Percentiles rank a stretch among this genome's conserved stretches.
Conservation (phyloP, 2,797 vertebrate genomes). For the Fundulus diaphanus region DNA sequence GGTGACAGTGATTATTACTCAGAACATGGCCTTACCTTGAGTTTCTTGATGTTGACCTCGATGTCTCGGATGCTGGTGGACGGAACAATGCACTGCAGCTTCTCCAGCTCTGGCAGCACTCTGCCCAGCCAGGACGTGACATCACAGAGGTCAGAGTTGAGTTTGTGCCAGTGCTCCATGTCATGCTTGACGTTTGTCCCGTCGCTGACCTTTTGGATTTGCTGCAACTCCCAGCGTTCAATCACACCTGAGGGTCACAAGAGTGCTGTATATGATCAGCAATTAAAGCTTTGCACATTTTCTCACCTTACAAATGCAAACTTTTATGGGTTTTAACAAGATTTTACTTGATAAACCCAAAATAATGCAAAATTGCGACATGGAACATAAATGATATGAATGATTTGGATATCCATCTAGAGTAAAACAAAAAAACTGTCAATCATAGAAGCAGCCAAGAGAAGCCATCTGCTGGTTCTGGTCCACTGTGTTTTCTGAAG, state of each 20-base stretch:
- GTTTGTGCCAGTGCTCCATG: constrained; percentile 84
- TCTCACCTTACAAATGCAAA: neutral
- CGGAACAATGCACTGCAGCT: constrained; percentile 70
- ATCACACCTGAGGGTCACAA: constrained; percentile 81
- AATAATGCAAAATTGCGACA: neutral
- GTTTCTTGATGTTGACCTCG: constrained; percentile 79
- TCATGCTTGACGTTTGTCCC: constrained; percentile 76
- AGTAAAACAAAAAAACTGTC: too few relatives aligned
- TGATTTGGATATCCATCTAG: neutral
- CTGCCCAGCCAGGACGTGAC: constrained; percentile 87
- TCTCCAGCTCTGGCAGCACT: constrained; percentile 84
- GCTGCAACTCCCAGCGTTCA: constrained; percentile 91
- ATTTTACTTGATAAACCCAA: neutral
- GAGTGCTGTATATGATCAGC: neutral
- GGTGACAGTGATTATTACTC: neutral
- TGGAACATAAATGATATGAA: neutral
- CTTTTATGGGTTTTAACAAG: neutral
- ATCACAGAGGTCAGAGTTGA: constrained; percentile 84
- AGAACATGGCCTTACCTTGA: constrained; percentile 80
- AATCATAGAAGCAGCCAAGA: too few relatives aligned
- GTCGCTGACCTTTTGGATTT: constrained; percentile 76
- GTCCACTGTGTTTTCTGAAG: too few relatives aligned
- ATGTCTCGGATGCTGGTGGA: constrained; percentile 75
- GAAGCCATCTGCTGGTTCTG: too few relatives aligned
- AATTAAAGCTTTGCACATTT: neutral